These are phyloP conservation scores for Chrysaora quinquecirrha DNA, from an alignment of 30 jellyfish, hydroid and myxozoan species.

Conservation along the genomic window DNA sequence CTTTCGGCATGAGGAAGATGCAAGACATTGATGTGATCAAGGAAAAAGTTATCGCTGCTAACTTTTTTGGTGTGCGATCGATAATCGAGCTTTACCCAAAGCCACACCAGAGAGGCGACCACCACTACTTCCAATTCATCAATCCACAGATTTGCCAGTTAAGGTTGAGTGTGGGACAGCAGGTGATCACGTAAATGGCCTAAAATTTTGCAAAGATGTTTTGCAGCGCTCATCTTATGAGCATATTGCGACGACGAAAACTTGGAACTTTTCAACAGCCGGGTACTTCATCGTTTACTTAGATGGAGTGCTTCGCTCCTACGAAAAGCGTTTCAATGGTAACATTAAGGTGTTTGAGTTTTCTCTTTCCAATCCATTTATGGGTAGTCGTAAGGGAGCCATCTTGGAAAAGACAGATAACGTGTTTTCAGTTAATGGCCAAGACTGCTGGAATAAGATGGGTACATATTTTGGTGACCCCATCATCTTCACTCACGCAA, in stretches of 20 bases:
- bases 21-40: too few relatives aligned
- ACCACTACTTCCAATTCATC: slow-evolving; percentile 26
- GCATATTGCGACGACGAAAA: not conserved
- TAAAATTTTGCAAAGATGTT: slow-evolving; percentile 15
- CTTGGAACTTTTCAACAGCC: not conserved
- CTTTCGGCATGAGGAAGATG: too few relatives aligned
- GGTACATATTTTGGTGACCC: not conserved
- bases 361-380: slow-evolving; percentile 2
- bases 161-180: slow-evolving; percentile 36
- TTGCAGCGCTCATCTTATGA: slow-evolving; percentile 1
- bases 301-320: slow-evolving; percentile 12
- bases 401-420: slow-evolving; percentile 14
- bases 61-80: too few relatives aligned
- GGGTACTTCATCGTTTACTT: slow-evolving; percentile 36
- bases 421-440: too few relatives aligned
- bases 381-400: slow-evolving; percentile 11
- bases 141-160: slow-evolving; percentile 35
- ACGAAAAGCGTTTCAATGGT: slow-evolving; percentile 13
- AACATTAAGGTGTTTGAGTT: slow-evolving; percentile 15
- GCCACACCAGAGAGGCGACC: slow-evolving; percentile 12
- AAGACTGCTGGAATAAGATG: not conserved
- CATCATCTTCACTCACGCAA: not conserved
- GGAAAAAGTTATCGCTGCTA: too few relatives aligned
- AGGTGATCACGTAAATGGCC: slow-evolving; percentile 1
- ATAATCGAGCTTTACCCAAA: slow-evolving; percentile 14